A percentile compares a stretch with the other conserved stretches of the same genome.
phyloP scores from a whole-genome alignment of 1,140 invertebrate species.

The Drosophila takahashii region DNA sequence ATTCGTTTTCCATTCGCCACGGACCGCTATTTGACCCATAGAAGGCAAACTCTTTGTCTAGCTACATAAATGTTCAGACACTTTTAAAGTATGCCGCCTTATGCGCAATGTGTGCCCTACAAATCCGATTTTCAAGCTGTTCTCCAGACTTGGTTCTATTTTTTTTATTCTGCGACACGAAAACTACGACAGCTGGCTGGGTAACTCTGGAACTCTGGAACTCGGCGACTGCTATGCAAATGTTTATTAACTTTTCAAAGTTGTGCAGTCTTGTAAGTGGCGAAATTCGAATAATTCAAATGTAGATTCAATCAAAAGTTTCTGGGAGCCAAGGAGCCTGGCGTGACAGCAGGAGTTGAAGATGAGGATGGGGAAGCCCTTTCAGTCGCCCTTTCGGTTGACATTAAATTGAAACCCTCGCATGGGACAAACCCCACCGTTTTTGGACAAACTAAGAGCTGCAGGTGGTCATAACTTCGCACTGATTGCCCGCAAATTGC shows the following conservation, averaged over 20 bases:
- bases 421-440: neutral
- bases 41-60: slow-evolving; percentile 3
- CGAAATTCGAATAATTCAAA: slow-evolving; percentile 55
- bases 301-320: slow-evolving; percentile 67
- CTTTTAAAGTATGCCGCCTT: neutral
- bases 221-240: slow-evolving; percentile 23
- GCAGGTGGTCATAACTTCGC: slow-evolving; percentile 26
- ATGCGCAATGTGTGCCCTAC: neutral
- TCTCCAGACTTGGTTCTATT: neutral
- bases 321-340: slow-evolving; percentile 2
- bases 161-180: neutral
- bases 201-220: too few species aligned
- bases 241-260: slow-evolving; percentile 40
- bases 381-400: neutral
- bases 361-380: neutral
- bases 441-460: neutral
- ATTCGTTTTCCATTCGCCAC: neutral
- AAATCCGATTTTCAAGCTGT: slow-evolving; percentile 8
- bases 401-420: neutral
- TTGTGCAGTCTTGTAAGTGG: slow-evolving; percentile 4
- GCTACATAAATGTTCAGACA: slow-evolving; percentile 14
- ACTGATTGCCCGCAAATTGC: slow-evolving; percentile 42
- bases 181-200: slow-evolving; percentile 24
- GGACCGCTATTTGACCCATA: slow-evolving; percentile 9
- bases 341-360: neutral